Percentiles rank a stretch among this genome's conserved stretches.
Conservation (phyloP, 2,797 vertebrate species). For the Schizothorax lantsangensis region DNA sequence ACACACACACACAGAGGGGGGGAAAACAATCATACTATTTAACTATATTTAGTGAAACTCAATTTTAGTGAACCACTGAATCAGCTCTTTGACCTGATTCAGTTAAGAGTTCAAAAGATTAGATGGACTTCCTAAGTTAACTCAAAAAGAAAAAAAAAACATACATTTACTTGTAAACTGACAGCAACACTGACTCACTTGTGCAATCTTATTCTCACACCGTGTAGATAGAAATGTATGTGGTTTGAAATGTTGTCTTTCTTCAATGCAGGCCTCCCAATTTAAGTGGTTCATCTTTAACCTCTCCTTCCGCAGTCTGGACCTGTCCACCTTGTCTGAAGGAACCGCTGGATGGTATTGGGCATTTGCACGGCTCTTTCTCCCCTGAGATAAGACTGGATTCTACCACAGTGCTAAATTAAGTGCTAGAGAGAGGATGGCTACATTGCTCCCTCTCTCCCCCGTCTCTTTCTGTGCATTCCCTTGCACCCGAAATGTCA, state of each 20-base stretch:
- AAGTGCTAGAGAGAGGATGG: conserved; percentile 50
- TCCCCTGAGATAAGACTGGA: conserved; percentile 39
- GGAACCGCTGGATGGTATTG: conserved; percentile 15
- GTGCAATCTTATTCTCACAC: not conserved
- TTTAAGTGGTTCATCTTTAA: conserved; percentile 17
- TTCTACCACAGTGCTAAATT: conserved; percentile 50
- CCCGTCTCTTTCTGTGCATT: conserved; percentile 43
- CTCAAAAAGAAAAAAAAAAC: not conserved
- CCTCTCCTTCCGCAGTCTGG: not conserved
- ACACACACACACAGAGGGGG: not conserved
- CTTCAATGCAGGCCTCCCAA: not conserved
- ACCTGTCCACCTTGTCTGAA: conserved; percentile 21
- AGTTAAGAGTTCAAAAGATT: not conserved
- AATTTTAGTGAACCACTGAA: not conserved
- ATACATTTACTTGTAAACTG: conserved; percentile 14
- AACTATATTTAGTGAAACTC: not conserved
- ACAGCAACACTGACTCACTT: not conserved
- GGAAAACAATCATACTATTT: not conserved
- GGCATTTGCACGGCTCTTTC: conserved; percentile 11
- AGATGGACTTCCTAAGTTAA: not conserved
- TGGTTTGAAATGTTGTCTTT: conserved; percentile 5
- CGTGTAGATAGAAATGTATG: not conserved
- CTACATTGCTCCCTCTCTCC: conserved; percentile 22
- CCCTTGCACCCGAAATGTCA: conserved; percentile 40
- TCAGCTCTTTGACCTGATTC: not conserved